Base-by-base conservation (phyloP, 2,888 invertebrate species). In the Lymantria monacha region DNA sequence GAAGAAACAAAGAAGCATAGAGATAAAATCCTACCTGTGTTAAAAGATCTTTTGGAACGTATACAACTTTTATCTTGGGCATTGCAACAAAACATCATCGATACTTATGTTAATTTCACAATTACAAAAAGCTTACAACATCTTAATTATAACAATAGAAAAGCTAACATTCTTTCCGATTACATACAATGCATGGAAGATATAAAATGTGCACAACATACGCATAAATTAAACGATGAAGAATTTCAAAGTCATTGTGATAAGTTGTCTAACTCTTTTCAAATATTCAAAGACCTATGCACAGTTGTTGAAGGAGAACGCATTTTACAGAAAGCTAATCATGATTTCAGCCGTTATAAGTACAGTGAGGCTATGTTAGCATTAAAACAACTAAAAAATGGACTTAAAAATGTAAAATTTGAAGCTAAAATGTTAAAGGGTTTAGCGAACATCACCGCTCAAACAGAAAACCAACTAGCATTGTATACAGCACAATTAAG, bases 61-160 rank as follows among this genome's bases (percentile, higher is more conserved):
- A 66, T 85, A 13, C 84, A 89, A 70, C 75, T 87, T 66, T 62
- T 91, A 44, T 81, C 86, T 14, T 89, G 85, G 79, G 81, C 82
- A 49, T 70, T 91, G 53, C 87, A 88, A 57, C 87, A 90, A 65
- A 82, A 83, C 57, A 76, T 89, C 12, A 74, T 81, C 7, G 90
- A 91, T 61, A 79, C 79, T 1, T 83, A 82, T 52, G 74, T 83
- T 30, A 82, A 83, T 70, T 90, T 75, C 50, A 75, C 79, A 1
- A 70, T 79, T 14, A 85, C 88, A 0, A 88, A 87, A 61, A 89
- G 85, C 46, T 72, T 91, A 47, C 89, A 89, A 63, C 87, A 88
- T 62, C 59, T 88, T 1, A 87, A 90, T 59, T 90, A 83, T 51
- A 80, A 70, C 37, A 86, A 85, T 59, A 72, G 89, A 31, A 87